Conservation (phyloP, 2,888 invertebrate species). For the Anoplius nigerrimus region DNA sequence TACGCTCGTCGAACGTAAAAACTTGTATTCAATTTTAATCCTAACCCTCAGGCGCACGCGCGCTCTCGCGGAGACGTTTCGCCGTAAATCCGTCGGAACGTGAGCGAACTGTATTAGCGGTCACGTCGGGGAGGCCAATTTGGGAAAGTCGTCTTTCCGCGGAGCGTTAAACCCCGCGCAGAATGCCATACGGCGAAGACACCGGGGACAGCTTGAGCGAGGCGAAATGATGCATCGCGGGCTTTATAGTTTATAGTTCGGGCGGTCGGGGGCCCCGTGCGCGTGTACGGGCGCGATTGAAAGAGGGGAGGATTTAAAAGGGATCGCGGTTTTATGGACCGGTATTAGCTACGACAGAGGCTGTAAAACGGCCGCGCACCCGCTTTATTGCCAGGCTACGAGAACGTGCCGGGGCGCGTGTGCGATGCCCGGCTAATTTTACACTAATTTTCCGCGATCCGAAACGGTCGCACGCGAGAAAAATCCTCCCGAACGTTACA, state of each 20-base stretch:
- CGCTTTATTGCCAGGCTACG: slow-evolving; percentile 27
- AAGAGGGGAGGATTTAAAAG: slow-evolving; percentile 67
- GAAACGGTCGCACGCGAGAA: too few relatives aligned
- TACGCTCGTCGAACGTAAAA: too few relatives aligned
- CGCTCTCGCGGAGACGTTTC: slow-evolving; percentile 17
- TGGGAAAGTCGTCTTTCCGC: slow-evolving; percentile 31
- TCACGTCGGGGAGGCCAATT: slow-evolving; percentile 14
- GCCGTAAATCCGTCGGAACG: slow-evolving; percentile 18
- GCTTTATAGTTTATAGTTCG: slow-evolving; percentile 70
- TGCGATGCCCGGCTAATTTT: slow-evolving; percentile 34
- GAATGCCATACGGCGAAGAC: too few relatives aligned
- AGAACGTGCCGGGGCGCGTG: slow-evolving; percentile 11
- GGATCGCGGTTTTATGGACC: slow-evolving; percentile 68
- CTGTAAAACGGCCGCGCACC: slow-evolving; percentile 30
- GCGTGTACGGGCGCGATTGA: slow-evolving; percentile 60
- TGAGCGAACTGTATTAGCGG: neutral
- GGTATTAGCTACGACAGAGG: slow-evolving; percentile 62
- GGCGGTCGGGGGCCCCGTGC: slow-evolving; percentile 35
- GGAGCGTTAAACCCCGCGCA: too few relatives aligned
- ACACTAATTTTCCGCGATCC: slow-evolving; percentile 35
- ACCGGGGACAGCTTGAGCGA: too few relatives aligned
- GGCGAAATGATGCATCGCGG: slow-evolving; percentile 59
- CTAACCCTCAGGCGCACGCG: too few relatives aligned
- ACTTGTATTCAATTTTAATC: too few relatives aligned
- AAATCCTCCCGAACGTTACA: too few relatives aligned